Evolutionary conservation across 2,797 vertebrate species (phyloP).

Genomic region (Sitta carolinensis): DNA sequence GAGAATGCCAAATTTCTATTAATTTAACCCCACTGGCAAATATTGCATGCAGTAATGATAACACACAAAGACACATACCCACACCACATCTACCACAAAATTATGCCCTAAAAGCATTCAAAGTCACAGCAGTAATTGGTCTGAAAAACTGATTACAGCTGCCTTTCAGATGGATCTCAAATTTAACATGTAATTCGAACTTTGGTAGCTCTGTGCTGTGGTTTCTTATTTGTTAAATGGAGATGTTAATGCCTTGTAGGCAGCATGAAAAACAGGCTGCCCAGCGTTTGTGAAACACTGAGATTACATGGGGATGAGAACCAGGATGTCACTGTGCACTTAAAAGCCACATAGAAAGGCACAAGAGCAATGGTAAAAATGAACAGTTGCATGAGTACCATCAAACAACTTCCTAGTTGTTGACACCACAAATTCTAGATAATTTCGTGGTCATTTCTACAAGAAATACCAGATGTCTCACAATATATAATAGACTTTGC

Average conservation of each 20-base stretch:
- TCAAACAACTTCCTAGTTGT: background rate
- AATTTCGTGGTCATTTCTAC: background rate
- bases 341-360: background rate
- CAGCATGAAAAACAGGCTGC: background rate
- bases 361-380: background rate
- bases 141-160: background rate
- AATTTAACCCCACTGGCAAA: background rate
- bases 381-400: background rate
- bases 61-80: background rate
- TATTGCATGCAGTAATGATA: background rate
- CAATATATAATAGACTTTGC: background rate
- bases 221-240: background rate
- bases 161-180: background rate
- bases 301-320: background rate
- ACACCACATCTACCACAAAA: background rate
- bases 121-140: background rate
- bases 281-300: background rate
- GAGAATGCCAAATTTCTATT: background rate
- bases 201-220: background rate
- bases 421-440: background rate
- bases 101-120: background rate
- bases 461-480: background rate
- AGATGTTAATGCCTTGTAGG: background rate
- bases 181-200: background rate
- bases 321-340: background rate